Base-by-base conservation (phyloP, 2,113 vertebrate genomes). In the Rallus limicola region DNA sequence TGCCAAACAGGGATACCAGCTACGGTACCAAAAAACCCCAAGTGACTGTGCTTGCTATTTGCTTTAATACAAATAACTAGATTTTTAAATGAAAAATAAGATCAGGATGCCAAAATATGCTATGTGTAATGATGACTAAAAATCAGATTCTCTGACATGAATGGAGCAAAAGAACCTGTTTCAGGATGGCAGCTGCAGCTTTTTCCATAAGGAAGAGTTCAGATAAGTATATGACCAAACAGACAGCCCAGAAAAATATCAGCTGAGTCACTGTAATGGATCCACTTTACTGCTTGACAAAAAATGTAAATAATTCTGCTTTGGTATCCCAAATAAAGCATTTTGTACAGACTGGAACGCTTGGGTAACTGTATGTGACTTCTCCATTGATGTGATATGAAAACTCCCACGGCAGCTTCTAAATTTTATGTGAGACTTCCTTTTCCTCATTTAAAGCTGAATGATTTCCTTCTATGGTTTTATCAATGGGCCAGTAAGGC, bases 381-480 rank as follows among this genome's bases (percentile, higher is more conserved):
- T 95, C 69, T 85, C 92, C 93, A 97, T 81, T 97, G 94, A 97
- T 70, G 74, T 82, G 92, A 96, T 93, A 90, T 44, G 69, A 97
- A 97, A 97, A 95, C 75, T 97, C 96, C 93, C 74, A 74, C 90
- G 92, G 93, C 83, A 95, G 95, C 74, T 94, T 92, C 88, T 96
- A 83, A 83, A 97, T 97, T 97, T 96, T 97, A 98, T 97, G 94
- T 97, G 94, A 97, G 95, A 97, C 96, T 97, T 98, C 95, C 96
- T 78, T 97, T 97, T 98, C 94, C 97, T 97, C 94, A 95, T 94
- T 98, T 97, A 97, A 97, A 97, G 92, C 84, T 96, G 96, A 98
- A 97, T 97, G 62, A 98, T 97, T 98, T 98, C 97, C 97, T 98
- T 97, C 94, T 97, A 91, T 93, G 96, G 87, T 96, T 98, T 98